Evolutionary conservation across 2,888 invertebrate species (phyloP).

Genomic region (Sarcophaga subvicina): DNA sequence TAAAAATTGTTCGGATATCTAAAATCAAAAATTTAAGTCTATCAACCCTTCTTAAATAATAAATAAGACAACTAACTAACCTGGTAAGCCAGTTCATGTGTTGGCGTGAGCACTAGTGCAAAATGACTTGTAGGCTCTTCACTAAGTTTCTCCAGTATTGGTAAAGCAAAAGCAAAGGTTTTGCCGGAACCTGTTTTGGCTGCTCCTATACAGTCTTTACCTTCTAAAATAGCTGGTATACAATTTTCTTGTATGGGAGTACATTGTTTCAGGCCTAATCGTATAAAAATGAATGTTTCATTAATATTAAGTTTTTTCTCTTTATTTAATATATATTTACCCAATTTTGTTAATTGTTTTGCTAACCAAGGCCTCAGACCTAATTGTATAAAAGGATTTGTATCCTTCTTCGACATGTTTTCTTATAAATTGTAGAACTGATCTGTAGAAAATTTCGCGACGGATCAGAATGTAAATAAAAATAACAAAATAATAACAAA

Average conservation of each 20-base stretch:
- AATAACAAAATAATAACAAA: slow-evolving; percentile 78
- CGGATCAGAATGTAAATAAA: slow-evolving; percentile 82
- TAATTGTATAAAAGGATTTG: slow-evolving; percentile 84
- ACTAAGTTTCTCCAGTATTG: slow-evolving; percentile 94
- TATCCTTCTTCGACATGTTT: slow-evolving; percentile 76
- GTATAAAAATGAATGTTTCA: slow-evolving; percentile 30
- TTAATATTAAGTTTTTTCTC: background rate
- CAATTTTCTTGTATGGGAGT: slow-evolving; percentile 93
- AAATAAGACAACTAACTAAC: slow-evolving; percentile 63
- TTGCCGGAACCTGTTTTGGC: slow-evolving; percentile 99
- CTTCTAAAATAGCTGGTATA: slow-evolving; percentile 89
- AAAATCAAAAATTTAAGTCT: slow-evolving; percentile 76
- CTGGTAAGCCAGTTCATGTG: slow-evolving; percentile 94
- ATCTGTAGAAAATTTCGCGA: background rate
- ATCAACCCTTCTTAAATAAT: slow-evolving; percentile 1
- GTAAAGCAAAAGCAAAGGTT: slow-evolving; percentile 98
- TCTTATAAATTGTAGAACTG: slow-evolving; percentile 31
- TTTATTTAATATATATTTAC: slow-evolving; percentile 79
- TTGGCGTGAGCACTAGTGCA: slow-evolving; percentile 96
- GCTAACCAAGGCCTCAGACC: slow-evolving; percentile 89
- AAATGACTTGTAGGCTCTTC: slow-evolving; percentile 98
- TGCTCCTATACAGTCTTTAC: slow-evolving; percentile 95
- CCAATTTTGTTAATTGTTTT: slow-evolving; percentile 87
- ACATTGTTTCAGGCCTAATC: slow-evolving; percentile 88
- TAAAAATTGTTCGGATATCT: slow-evolving; percentile 97